Conservation (phyloP, 1,140 invertebrate species). For the Trichonephila inaurata region DNA sequence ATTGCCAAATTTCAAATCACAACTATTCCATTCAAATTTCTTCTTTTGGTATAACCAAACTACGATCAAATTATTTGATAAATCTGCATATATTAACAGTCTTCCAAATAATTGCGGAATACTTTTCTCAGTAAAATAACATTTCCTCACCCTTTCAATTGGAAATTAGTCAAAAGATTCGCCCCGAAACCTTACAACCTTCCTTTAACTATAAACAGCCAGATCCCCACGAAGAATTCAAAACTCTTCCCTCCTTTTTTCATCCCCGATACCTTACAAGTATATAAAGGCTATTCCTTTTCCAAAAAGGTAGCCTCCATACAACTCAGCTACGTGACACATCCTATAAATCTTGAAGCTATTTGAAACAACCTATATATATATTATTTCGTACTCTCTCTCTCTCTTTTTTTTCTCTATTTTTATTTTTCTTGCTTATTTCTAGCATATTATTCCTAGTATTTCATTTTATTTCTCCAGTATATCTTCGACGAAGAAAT, state of each 20-base stretch:
- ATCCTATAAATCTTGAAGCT: slow-evolving; percentile 28
- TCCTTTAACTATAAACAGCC: background rate
- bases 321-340: slow-evolving; percentile 48
- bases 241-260: background rate
- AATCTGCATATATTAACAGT: too few species aligned
- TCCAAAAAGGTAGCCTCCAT: background rate
- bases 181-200: background rate
- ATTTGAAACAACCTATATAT: slow-evolving; percentile 48
- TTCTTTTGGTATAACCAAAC: too few species aligned
- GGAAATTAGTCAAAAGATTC: too few species aligned
- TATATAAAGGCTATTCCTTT: slow-evolving; percentile 46
- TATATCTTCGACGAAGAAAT: slow-evolving; percentile 25
- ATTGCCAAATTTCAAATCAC: too few species aligned
- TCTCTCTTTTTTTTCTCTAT: background rate
- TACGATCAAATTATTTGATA: too few species aligned
- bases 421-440: slow-evolving; percentile 1
- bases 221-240: background rate
- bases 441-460: slow-evolving; percentile 45
- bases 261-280: slow-evolving; percentile 13
- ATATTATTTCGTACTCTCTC: background rate
- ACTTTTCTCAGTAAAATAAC: too few species aligned
- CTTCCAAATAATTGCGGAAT: too few species aligned
- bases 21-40: too few species aligned
- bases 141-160: too few species aligned
- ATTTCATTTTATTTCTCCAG: slow-evolving; percentile 51